Evolutionary conservation across 2,797 vertebrate species (phyloP), one percentile per base, ranked within the genome.

Genomic region (Micropoecilia bifurca): DNA sequence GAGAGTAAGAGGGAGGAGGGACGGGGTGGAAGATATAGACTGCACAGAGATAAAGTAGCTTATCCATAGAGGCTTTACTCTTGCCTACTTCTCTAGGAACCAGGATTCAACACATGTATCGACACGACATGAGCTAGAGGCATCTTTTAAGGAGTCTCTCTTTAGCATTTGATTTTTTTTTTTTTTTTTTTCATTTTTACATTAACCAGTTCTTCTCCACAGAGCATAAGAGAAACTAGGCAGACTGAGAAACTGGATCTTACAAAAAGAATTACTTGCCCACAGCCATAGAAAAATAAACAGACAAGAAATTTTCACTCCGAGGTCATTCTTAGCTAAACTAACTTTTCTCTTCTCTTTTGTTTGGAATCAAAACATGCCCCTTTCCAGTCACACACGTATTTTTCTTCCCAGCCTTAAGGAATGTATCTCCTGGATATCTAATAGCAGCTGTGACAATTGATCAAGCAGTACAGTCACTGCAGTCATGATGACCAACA

Each of bases 391-490:
- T 80, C 57, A 73, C 30, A 53, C 28, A 78, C 53, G 45, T 45
- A 45, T 71, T 71, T 6, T 6, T 71, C 79, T 79, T 84, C 81
- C 73, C 88, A 91, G 83, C 88, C 90, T 87, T 85, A 82, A 88
- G 87, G 88, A 92, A 90, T 89, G 78, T 77, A 46, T 88, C 71
- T 89, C 68, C 74, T 59, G 66, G 88, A 86, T 85, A 86, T 88
- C 76, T 89, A 80, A 83, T 79, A 84, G 85, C 87, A 88, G 79
- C 82, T 83, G 74, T 78, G 75, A 83, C 90, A 90, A 92, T 90
- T 92, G 87, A 93, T 92, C 88, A 91, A 87, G 86, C 89, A 88
- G 81, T 79, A 88, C 77, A 88, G 77, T 88, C 81, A 88, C 84
- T 80, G 75, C 68, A 71, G 41, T 30, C 25, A 71, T 28, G 68